These are phyloP conservation scores for Patella vulgata DNA, from an alignment of 1,140 invertebrate genomes.

Conservation along the genomic window DNA sequence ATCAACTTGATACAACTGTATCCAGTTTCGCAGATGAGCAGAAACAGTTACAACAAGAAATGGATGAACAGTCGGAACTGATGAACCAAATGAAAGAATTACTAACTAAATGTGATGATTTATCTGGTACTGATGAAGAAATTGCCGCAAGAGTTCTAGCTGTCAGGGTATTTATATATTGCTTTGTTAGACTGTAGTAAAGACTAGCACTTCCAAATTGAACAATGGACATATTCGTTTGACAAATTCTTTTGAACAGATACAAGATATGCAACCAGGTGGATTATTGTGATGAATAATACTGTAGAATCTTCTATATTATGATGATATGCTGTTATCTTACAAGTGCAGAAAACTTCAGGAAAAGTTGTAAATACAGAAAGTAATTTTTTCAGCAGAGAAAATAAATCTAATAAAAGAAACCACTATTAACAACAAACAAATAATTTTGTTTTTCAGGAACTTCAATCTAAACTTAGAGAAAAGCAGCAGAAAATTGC, in stretches of 20 bases:
- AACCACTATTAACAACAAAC: too few relatives aligned
- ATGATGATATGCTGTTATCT: too few relatives aligned
- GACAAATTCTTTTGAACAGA: too few relatives aligned
- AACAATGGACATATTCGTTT: too few relatives aligned
- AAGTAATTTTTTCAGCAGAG: too few relatives aligned
- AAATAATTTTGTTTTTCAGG: slow-evolving; percentile 49
- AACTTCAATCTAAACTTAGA: slow-evolving; percentile 72
- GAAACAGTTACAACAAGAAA: slow-evolving; percentile 47
- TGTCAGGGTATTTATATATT: slow-evolving; percentile 47
- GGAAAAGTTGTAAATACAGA: too few relatives aligned
- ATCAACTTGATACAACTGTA: slow-evolving; percentile 80
- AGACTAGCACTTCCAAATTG: neutral
- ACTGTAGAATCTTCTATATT: too few relatives aligned
- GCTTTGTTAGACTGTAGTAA: too few relatives aligned
- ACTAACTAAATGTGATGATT: slow-evolving; percentile 89
- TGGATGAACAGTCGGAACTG: slow-evolving; percentile 58
- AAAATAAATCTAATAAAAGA: too few relatives aligned
- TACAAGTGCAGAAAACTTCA: too few relatives aligned
- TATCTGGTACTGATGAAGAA: slow-evolving; percentile 86
- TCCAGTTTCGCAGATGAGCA: slow-evolving; percentile 67
- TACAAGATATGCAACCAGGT: too few relatives aligned
- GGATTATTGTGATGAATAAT: too few relatives aligned
- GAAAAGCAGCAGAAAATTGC: slow-evolving; percentile 73
- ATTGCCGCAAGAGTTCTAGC: slow-evolving; percentile 78
- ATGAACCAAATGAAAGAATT: slow-evolving; percentile 72